Evolutionary conservation across 2,888 invertebrate genomes (phyloP).

Genomic region (Parelbella ahira): DNA sequence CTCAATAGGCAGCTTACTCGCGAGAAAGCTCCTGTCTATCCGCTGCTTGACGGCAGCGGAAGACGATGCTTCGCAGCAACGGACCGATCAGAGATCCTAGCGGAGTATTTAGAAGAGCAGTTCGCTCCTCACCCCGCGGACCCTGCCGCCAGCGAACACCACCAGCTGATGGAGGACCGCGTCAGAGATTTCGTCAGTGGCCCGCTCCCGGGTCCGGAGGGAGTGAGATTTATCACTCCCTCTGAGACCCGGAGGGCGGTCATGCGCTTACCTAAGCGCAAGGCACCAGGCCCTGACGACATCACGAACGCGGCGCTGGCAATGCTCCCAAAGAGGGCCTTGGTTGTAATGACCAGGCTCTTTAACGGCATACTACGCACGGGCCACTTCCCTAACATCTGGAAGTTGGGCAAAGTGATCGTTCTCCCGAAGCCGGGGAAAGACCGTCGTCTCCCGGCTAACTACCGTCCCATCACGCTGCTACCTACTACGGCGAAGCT

Average conservation of each 20-base stretch:
- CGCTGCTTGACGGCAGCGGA: neutral
- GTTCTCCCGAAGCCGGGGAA: conserved; percentile 31
- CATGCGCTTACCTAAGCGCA: neutral
- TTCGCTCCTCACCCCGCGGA: neutral
- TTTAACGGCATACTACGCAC: neutral
- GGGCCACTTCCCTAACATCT: conserved; percentile 2
- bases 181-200: neutral
- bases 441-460: conserved; percentile 21
- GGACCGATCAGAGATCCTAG: conserved; percentile 1
- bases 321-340: neutral
- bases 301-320: conserved; percentile 1
- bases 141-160: neutral
- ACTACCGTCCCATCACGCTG: conserved; percentile 31
- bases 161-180: neutral
- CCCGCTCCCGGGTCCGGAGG: neutral
- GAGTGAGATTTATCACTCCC: neutral
- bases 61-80: neutral
- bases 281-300: conserved; percentile 2
- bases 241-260: neutral
- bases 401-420: conserved; percentile 26
- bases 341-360: neutral
- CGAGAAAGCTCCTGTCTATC: neutral
- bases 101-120: neutral
- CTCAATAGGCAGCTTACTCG: conserved; percentile 9
- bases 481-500: conserved; percentile 27